Base-by-base conservation (phyloP, 2,797 vertebrate genomes). In the Ceryle rudis region DNA sequence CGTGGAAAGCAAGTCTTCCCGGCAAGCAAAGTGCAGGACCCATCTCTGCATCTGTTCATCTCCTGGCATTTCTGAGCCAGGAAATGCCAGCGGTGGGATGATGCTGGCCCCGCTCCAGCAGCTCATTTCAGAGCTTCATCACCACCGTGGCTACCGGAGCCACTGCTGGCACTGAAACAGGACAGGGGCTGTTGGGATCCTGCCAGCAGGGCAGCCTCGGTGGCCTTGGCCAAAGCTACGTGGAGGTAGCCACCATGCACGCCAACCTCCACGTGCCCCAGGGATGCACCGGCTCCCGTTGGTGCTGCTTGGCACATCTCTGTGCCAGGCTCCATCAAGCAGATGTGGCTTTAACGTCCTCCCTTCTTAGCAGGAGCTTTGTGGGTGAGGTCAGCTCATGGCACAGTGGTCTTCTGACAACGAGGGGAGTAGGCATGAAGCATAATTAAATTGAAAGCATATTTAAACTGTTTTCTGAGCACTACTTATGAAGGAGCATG, bases 381-480 rank as follows among this genome's bases (percentile, higher is more conserved):
- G 26, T 62, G 2, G 5, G n/a, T 1, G 3, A 29, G 89, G 60
- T 86, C 70, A 58, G 33, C 52, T 54, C 14, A 1, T 16, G 67
- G 37, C 79, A 69, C 77, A 14, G 35, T 1, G 28, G 42, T 37
- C 64, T 46, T 57, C 69, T 52, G 39, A 65, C 54, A 41, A 39
- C 2, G 7, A 67, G 84, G 62, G 66, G 69, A 81, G 86, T 14
- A 49, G 78, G 72, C 75, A 47, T 52, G 92, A 81, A 86, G 79
- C 79, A n/a, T 88, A 86, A 96, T 96, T 93, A 90, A 93, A 94
- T 81, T 64, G 80, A 58, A 73, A 94, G 92, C 87, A 73, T 81
- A 88, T 91, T 96, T 91, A 93, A 95, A 92, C 90, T 77, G 71
- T 90, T 91, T 96, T 87, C 78, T 84, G 73, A 96, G 90, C 80